A percentile compares a stretch with the other conserved stretches of the same genome.
These are phyloP conservation scores for Tetheella fluctuosa DNA, from an alignment of 2,888 invertebrate genomes.

Conservation along the genomic window DNA sequence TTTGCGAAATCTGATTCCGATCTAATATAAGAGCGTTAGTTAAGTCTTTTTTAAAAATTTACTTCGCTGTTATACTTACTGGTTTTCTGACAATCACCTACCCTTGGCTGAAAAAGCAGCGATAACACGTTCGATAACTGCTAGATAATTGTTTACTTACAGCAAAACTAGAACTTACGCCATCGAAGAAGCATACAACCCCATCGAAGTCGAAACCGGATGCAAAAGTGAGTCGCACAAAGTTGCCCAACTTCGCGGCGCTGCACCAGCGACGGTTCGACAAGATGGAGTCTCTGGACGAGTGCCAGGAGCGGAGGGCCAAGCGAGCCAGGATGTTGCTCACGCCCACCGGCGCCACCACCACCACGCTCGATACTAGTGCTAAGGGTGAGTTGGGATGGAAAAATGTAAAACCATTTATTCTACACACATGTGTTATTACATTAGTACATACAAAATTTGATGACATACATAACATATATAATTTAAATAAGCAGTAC, in stretches of 20 bases:
- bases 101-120: too few relatives aligned
- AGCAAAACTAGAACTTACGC: constrained; percentile 57
- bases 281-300: constrained; percentile 87
- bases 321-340: constrained; percentile 72
- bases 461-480: too few relatives aligned
- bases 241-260: constrained; percentile 88
- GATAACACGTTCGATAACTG: too few relatives aligned
- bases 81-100: too few relatives aligned
- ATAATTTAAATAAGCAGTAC: too few relatives aligned
- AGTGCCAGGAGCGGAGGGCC: constrained; percentile 81
- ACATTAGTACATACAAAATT: too few relatives aligned
- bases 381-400: constrained; percentile 51
- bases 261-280: constrained; percentile 87
- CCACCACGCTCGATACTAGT: constrained; percentile 51
- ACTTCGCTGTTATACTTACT: too few relatives aligned
- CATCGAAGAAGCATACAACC: constrained; percentile 43
- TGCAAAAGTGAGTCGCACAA: constrained; percentile 61
- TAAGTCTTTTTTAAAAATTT: too few relatives aligned
- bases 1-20: too few relatives aligned
- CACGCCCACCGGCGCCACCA: constrained; percentile 56
- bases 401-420: neutral
- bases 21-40: too few relatives aligned
- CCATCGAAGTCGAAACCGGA: constrained; percentile 65
- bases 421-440: neutral
- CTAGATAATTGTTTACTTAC: constrained; percentile 15